Evolutionary conservation across 2,797 vertebrate species (phyloP).

Genomic region (Picus viridis): DNA sequence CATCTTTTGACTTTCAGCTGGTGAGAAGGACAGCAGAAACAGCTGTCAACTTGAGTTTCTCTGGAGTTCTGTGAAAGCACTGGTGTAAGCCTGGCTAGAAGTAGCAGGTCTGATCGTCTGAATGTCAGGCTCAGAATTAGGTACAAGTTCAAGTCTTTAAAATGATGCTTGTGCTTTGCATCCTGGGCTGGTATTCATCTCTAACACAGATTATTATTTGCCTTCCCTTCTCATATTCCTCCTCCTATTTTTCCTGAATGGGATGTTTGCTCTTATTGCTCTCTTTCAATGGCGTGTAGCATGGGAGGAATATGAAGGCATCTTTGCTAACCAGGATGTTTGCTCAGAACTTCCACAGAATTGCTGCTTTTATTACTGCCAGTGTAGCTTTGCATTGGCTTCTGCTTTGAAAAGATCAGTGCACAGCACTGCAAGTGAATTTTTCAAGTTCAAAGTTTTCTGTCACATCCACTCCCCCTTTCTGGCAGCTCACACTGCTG

Average conservation of each 20-base stretch:
- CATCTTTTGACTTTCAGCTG: background rate
- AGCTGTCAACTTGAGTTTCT: background rate
- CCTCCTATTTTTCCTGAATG: background rate
- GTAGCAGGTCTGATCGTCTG: background rate
- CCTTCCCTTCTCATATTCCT: background rate
- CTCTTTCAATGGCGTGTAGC: background rate
- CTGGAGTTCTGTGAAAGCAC: background rate
- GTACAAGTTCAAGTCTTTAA: background rate
- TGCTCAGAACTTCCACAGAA: background rate
- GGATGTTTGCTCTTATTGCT: background rate
- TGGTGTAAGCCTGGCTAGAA: background rate
- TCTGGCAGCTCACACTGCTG: background rate
- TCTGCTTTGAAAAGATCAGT: background rate
- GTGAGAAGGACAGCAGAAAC: background rate
- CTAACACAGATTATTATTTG: background rate
- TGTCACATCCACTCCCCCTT: background rate
- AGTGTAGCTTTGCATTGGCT: background rate
- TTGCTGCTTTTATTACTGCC: background rate
- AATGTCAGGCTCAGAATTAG: background rate
- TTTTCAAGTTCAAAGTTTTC: background rate
- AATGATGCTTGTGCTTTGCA: background rate
- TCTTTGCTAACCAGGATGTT: background rate
- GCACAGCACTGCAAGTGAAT: background rate
- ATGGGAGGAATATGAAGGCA: fast-evolving
- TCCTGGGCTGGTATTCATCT: background rate